Conservation (phyloP, 37 sponge, comb jelly and placozoan species). For the Hexactinellida sp. region DNA sequence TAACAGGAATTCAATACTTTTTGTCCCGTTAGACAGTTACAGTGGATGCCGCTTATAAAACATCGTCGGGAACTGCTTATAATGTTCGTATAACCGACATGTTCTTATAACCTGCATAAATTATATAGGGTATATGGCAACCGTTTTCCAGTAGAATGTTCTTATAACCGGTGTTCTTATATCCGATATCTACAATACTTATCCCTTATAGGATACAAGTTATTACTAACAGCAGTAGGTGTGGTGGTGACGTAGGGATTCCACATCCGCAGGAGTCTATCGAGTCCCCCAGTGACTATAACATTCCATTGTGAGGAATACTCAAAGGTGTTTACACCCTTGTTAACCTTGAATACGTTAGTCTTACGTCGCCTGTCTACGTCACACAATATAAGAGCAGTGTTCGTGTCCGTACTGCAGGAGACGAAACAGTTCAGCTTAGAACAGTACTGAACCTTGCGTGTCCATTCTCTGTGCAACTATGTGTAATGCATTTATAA, state of each 20-base stretch:
- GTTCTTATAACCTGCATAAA: too few species aligned
- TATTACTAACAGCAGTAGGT: conserved; percentile 65
- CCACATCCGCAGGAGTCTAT: conserved; percentile 65
- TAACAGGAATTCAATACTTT: too few species aligned
- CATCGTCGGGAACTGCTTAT: too few species aligned
- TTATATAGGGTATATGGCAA: too few species aligned
- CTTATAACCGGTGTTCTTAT: too few species aligned
- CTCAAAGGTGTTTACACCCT: conserved; percentile 79
- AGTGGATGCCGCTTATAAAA: too few species aligned
- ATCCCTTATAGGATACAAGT: too few species aligned
- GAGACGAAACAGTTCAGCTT: conserved; percentile 50
- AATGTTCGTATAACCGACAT: too few species aligned
- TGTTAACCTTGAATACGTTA: conserved; percentile 43
- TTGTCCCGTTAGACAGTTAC: too few species aligned
- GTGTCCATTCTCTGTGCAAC: conserved; percentile 77
- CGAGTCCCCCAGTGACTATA: conserved; percentile 82
- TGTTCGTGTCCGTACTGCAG: conserved; percentile 46
- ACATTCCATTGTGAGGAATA: conserved; percentile 64
- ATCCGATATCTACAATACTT: too few species aligned
- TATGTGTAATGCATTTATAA: conserved; percentile 18
- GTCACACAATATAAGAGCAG: conserved; percentile 47
- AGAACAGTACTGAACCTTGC: conserved; percentile 56
- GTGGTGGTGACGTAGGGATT: conserved; percentile 63
- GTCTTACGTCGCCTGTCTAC: conserved; percentile 25
- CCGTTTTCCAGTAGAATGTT: too few species aligned